phyloP scores from a whole-genome alignment of 2,113 vertebrate species.

The Calidris pygmaea region DNA sequence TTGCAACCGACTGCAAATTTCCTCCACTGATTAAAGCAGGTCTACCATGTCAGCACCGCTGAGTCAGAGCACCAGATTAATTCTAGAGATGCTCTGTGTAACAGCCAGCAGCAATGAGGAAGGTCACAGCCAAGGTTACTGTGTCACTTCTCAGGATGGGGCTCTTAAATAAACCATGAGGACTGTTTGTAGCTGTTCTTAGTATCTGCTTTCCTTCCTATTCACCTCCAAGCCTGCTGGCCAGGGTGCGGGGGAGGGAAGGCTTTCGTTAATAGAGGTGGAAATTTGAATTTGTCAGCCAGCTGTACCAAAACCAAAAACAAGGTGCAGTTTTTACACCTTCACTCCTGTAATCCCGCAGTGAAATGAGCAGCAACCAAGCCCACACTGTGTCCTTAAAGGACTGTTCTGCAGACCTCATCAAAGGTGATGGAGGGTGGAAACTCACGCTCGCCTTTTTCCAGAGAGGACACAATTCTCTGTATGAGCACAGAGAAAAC shows the following conservation, averaged over 20 bases:
- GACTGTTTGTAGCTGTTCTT: background rate
- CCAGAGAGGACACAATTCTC: background rate
- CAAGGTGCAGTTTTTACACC: background rate
- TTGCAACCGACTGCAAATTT: constrained; percentile 30
- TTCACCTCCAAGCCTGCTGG: background rate
- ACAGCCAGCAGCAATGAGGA: background rate
- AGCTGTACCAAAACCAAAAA: background rate
- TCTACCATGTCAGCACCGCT: background rate
- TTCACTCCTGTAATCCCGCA: background rate
- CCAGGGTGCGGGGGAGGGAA: background rate
- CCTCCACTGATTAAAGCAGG: constrained; percentile 14
- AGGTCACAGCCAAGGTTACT: constrained; percentile 48
- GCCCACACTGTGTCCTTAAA: background rate
- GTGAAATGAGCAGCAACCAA: background rate
- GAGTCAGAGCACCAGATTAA: constrained; percentile 44
- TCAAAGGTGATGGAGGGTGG: background rate
- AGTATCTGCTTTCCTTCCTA: background rate
- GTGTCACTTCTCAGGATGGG: background rate
- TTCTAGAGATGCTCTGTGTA: constrained; percentile 33
- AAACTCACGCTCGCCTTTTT: background rate
- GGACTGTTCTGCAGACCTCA: background rate
- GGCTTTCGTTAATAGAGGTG: background rate
- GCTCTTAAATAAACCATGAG: background rate
- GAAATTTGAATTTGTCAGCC: background rate
- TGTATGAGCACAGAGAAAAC: background rate